These are phyloP conservation scores for Dryoscopus gambensis DNA, from an alignment of 2,113 vertebrate genomes.

Conservation along the genomic window DNA sequence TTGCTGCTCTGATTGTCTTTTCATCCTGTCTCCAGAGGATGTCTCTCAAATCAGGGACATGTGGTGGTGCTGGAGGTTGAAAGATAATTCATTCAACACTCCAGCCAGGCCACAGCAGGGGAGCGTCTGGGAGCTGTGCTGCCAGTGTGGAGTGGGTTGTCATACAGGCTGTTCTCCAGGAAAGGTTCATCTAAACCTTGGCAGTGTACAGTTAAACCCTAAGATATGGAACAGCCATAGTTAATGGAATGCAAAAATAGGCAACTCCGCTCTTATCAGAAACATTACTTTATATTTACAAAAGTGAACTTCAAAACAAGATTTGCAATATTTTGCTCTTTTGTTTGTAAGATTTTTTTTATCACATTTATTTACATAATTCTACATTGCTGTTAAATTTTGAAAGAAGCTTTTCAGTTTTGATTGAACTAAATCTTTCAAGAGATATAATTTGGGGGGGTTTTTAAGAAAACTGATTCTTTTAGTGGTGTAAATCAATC, in stretches of 20 bases:
- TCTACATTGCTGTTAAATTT: not conserved
- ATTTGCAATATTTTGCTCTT: not conserved
- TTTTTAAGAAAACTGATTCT: not conserved
- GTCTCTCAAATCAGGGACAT: not conserved
- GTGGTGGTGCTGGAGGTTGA: not conserved
- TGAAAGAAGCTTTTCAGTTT: not conserved
- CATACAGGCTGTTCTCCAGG: not conserved
- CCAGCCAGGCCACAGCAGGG: not conserved
- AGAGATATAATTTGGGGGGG: not conserved
- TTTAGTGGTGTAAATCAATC: not conserved
- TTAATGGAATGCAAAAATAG: not conserved
- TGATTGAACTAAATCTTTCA: not conserved
- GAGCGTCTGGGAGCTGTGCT: not conserved
- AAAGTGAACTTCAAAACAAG: not conserved
- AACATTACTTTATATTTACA: not conserved
- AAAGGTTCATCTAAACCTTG: not conserved
- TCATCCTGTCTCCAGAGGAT: not conserved
- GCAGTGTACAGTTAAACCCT: not conserved
- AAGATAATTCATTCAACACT: not conserved
- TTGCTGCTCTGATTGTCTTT: not conserved
- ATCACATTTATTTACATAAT: not conserved
- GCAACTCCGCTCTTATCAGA: not conserved
- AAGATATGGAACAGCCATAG: not conserved
- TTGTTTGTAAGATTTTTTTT: not conserved
- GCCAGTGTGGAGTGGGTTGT: not conserved